Percentiles rank a stretch among this genome's conserved stretches.
phyloP scores from a whole-genome alignment of 2,888 invertebrate species.

The Folsomia manolachei region DNA sequence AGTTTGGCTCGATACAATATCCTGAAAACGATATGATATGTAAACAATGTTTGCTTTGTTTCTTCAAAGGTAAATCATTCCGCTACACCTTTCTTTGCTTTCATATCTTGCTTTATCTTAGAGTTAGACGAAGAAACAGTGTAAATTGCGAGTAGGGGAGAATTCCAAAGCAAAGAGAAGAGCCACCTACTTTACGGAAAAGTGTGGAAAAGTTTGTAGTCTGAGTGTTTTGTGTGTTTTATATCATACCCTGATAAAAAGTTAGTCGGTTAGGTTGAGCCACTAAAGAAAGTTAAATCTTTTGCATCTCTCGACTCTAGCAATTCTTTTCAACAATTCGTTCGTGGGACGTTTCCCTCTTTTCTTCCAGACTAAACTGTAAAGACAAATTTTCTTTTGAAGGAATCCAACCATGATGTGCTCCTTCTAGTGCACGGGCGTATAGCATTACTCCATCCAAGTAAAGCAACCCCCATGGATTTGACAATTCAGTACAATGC shows the following conservation, averaged over 20 bases:
- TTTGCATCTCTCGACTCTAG: background rate
- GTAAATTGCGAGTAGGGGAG: background rate
- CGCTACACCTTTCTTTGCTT: background rate
- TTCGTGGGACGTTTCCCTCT: background rate
- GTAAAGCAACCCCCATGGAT: no score
- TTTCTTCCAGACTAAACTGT: background rate
- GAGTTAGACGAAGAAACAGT: background rate
- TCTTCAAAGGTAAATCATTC: background rate
- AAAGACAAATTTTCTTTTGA: background rate
- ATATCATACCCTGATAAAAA: slow-evolving; percentile 10
- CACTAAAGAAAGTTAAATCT: slow-evolving; percentile 6
- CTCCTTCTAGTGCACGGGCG: no score
- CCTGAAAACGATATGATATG: no score
- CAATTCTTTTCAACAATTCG: no score
- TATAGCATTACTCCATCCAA: no score
- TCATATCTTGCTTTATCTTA: no score
- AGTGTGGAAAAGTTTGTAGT: background rate
- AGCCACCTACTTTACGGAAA: background rate
- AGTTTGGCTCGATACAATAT: no score
- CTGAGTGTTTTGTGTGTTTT: slow-evolving; percentile 6
- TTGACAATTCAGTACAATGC: no score
- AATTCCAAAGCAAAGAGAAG: background rate
- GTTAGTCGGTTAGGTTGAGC: background rate
- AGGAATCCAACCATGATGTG: background rate
- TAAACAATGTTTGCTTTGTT: background rate